Base-by-base conservation (phyloP, 1,140 invertebrate genomes). In the Drosophila nigrodunni region DNA sequence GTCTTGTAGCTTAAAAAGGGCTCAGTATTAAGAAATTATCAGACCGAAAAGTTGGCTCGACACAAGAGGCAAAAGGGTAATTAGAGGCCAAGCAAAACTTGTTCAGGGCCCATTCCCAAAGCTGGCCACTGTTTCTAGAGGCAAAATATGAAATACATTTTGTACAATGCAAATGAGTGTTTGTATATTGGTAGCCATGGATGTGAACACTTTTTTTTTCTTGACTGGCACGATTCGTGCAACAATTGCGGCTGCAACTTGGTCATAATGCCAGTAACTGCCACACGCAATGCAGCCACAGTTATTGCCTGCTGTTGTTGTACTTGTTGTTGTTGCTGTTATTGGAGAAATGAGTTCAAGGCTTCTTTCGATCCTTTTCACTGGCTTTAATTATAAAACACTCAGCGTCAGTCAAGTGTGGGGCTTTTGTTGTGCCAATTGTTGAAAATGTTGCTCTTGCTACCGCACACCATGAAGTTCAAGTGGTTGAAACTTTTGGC, bases 181-280 rank as follows among this genome's bases (percentile, higher is more conserved):
- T 21, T 46, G 15, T 44, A 21, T 39, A 57, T 67, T n/a, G 44
- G 15, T 65, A 21, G 68, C 64, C 73, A 77, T 74, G 67, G 68
- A 77, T 57, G 50, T 39, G 72, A 62, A 76, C 50, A 79, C 77
- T 79, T 87, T 79, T 87, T 39, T 30, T 30, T 30, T 30, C 25
- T 87, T 82, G 76, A 68, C 61, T 79, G 78, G 44, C 41, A 34
- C 61, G 82, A 69, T 87, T 69, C 83, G 83, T 88, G 83, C 85
- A 88, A 89, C 83, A 83, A 89, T 89, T 87, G 83, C 72, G 83
- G 75, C 70, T 80, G 79, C 83, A 80, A 80, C 72, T 87, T 83
- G 83, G 83, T 73, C 79, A 82, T 59, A 75, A 65, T 86, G 78
- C 74, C 50, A 64, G 64, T 68, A 49, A 50, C 50, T 10, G 54